Evolutionary conservation across 2,888 invertebrate species (phyloP).

Genomic region (Tetragnatha montana): DNA sequence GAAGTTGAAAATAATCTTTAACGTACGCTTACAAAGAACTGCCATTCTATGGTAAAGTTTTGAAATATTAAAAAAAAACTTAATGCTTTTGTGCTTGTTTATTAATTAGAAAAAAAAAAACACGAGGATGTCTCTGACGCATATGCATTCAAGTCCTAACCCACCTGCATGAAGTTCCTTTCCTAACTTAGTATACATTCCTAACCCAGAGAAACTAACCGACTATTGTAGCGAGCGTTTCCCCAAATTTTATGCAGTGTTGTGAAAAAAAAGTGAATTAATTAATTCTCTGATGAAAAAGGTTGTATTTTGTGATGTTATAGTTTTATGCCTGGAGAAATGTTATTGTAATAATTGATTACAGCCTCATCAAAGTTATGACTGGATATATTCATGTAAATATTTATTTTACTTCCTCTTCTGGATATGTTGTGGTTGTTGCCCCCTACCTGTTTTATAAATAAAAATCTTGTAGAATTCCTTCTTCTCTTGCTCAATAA

Average conservation of each 20-base stretch:
- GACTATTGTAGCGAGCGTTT: background rate
- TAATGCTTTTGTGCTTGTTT: too few species aligned
- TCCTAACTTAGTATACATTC: background rate
- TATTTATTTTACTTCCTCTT: constrained; percentile 51
- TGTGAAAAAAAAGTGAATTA: constrained; percentile 21
- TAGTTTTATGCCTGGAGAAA: constrained; percentile 56
- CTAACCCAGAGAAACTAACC: background rate
- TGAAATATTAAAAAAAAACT: too few species aligned
- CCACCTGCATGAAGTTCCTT: constrained; percentile 28
- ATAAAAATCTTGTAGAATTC: constrained; percentile 65
- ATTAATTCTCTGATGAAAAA: constrained; percentile 9
- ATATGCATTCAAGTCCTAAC: background rate
- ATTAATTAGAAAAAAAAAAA: too few species aligned
- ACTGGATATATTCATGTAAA: constrained; percentile 58
- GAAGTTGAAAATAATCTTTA: too few species aligned
- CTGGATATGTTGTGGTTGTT: constrained; percentile 61
- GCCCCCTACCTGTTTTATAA: constrained; percentile 67
- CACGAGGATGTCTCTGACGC: background rate
- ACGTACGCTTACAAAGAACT: too few species aligned
- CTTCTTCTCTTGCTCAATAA: constrained; percentile 45
- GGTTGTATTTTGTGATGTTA: constrained; percentile 67
- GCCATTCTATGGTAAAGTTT: too few species aligned
- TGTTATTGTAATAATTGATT: constrained; percentile 48
- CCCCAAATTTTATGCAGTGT: constrained; percentile 54
- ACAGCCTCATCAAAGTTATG: constrained; percentile 65